Percentiles rank a stretch among this genome's conserved stretches.
phyloP scores from a whole-genome alignment of 2,113 vertebrate species.

The Mastomys natalensis region DNA sequence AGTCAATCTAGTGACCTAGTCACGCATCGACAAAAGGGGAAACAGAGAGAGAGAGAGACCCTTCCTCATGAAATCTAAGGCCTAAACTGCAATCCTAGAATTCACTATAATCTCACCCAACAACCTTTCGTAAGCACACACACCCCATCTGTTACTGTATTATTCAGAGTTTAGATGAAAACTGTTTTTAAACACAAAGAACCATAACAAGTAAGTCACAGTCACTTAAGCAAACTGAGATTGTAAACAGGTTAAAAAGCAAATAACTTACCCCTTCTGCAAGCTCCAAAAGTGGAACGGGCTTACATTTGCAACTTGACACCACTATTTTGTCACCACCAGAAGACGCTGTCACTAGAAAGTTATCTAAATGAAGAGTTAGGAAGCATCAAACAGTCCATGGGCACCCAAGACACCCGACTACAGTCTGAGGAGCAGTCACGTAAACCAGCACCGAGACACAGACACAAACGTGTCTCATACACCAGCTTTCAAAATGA shows the following conservation, averaged over 20 bases:
- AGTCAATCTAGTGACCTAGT: background rate
- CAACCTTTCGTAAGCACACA: background rate
- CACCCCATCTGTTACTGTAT: background rate
- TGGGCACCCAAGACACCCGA: background rate
- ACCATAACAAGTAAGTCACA: background rate
- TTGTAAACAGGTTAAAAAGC: background rate
- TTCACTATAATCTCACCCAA: background rate
- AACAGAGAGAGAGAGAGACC: background rate
- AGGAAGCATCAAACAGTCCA: constrained; percentile 83
- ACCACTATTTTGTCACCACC: constrained; percentile 96
- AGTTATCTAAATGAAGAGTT: constrained; percentile 92
- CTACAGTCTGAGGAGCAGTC: background rate
- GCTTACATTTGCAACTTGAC: constrained; percentile 93
- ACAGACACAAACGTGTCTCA: background rate
- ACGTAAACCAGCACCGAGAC: background rate
- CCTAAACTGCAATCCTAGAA: background rate
- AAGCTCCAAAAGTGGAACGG: constrained; percentile 93
- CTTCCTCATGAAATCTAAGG: background rate
- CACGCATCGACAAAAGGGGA: background rate
- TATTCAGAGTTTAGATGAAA: background rate
- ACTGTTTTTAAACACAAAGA: constrained; percentile 39
- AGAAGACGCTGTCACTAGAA: constrained; percentile 94
- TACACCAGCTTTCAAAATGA: constrained; percentile 30
- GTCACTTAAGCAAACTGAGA: background rate
- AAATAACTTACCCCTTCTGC: constrained; percentile 94